Conservation (phyloP, 2,888 invertebrate genomes). For the Timema podura region DNA sequence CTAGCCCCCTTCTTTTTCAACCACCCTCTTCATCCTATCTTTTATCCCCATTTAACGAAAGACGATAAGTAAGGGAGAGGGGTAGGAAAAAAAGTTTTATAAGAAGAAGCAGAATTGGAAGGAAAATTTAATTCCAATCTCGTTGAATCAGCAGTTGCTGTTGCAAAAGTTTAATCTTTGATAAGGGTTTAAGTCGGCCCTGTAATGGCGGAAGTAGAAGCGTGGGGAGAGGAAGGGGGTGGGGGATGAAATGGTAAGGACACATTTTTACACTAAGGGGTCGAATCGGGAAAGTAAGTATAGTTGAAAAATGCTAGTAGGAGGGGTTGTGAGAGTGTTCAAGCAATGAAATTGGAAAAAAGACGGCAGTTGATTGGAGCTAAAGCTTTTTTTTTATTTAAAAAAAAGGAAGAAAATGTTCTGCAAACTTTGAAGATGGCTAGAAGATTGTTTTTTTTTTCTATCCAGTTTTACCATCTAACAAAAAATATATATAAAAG, state of each 20-base stretch:
- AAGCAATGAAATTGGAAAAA: slow-evolving; percentile 18
- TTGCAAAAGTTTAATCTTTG: slow-evolving; percentile 50
- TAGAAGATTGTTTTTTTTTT: too few species aligned
- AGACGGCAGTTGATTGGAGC: slow-evolving; percentile 12
- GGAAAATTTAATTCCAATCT: slow-evolving; percentile 55
- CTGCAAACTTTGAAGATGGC: too few species aligned
- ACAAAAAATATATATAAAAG: too few species aligned
- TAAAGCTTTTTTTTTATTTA: too few species aligned
- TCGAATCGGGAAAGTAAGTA: slow-evolving; percentile 7
- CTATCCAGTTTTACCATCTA: too few species aligned
- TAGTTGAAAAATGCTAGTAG: neutral
- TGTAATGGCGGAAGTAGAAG: slow-evolving; percentile 22
- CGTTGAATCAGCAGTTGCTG: slow-evolving; percentile 52
- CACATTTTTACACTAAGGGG: slow-evolving; percentile 22
- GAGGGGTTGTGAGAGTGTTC: too few species aligned
- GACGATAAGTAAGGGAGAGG: slow-evolving; percentile 13
- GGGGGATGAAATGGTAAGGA: slow-evolving; percentile 11
- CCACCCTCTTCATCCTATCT: slow-evolving; percentile 23
- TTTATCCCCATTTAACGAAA: slow-evolving; percentile 22
- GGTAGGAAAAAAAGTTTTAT: slow-evolving; percentile 21
- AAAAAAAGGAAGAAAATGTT: too few species aligned
- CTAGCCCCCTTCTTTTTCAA: slow-evolving; percentile 6
- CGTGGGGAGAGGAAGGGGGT: neutral
- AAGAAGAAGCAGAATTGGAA: slow-evolving; percentile 35
- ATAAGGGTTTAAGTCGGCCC: slow-evolving; percentile 40